Base-by-base conservation (phyloP, 2,888 invertebrate species). In the Mellilla xanthometata region DNA sequence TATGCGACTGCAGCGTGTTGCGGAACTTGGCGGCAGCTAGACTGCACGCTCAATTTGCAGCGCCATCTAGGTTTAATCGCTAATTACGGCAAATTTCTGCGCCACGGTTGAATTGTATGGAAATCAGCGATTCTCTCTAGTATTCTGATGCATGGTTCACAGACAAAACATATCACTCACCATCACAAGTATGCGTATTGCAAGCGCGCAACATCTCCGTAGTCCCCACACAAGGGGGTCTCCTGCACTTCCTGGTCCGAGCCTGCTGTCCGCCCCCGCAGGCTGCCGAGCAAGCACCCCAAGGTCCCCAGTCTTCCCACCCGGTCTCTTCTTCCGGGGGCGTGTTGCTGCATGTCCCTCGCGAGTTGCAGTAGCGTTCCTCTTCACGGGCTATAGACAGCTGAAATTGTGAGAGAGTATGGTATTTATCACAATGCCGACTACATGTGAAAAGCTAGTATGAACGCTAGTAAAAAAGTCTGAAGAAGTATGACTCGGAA, bases 361-460 rank as follows among this genome's bases (percentile, higher is more conserved):
- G 92, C 0, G 90, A 78, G 0, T 91, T 91, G 70, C 97, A 97
- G 62, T 93, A 92, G 15, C 96, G 91, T 39, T 94, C 94, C 72
- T 97, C 97, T 60, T 95, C 95, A 59, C 95, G 95, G 8, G 93
- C 91, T 46, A 94, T 78, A 0, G 92, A 92, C 2, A 96, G 81
- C 78, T 94, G 92, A 0, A 43, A 54, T 1, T 29, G 31, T 0
- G 35, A 94, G 13, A 12, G 7, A 35, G 29, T 2, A 6, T 13
- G 23, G 24, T n/a, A n/a, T n/a, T n/a, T n/a, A n/a, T n/a, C n/a
- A n/a, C n/a, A n/a, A n/a, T n/a, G n/a, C n/a, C n/a, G n/a, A n/a
- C n/a, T n/a, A n/a, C n/a, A n/a, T n/a, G n/a, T n/a, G n/a, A n/a
- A n/a, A n/a, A n/a, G n/a, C n/a, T n/a, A n/a, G n/a, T n/a, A n/a